Percentiles rank a stretch among this genome's conserved stretches.
These are phyloP conservation scores for Caenorhabditis inopinata DNA, from an alignment of 1,140 invertebrate genomes.

Conservation along the genomic window DNA sequence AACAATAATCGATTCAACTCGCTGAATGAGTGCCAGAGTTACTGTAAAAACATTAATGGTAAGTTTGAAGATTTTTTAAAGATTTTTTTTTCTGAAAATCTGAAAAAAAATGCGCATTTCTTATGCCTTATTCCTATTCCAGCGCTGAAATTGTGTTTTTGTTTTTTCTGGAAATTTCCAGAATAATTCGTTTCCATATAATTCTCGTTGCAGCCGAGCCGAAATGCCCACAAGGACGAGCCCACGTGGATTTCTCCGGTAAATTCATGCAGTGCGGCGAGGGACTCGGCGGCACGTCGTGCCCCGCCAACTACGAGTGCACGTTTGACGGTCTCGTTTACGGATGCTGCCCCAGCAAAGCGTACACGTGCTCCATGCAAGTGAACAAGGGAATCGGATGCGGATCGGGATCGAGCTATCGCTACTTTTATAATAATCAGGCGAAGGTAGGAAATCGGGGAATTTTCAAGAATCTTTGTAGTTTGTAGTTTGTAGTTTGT, in stretches of 20 bases:
- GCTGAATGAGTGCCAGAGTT: constrained; percentile 61
- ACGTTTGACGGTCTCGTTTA: constrained; percentile 45
- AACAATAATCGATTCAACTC: constrained; percentile 63
- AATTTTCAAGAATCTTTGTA: no score
- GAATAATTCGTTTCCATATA: constrained; percentile 16
- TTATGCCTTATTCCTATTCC: no score
- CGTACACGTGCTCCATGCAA: constrained; percentile 49
- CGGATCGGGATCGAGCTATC: constrained; percentile 45
- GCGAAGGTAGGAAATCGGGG: constrained; percentile 34
- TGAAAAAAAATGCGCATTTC: no score
- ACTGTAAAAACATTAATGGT: constrained; percentile 64
- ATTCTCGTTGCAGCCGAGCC: constrained; percentile 63
- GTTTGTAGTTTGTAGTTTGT: no score
- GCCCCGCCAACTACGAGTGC: constrained; percentile 50
- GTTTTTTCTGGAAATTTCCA: no score
- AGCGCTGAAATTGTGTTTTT: no score
- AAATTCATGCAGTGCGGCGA: constrained; percentile 52
- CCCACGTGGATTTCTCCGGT: constrained; percentile 58
- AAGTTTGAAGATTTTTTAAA: not conserved
- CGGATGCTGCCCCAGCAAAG: constrained; percentile 50
- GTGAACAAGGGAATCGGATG: constrained; percentile 45
- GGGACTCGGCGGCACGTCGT: constrained; percentile 5
- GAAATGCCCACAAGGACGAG: constrained; percentile 62
- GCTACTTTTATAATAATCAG: constrained; percentile 50
- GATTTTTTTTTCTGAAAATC: no score